Evolutionary conservation across 2,888 invertebrate species (phyloP).

Genomic region (Dasysyrphus albostriatus): DNA sequence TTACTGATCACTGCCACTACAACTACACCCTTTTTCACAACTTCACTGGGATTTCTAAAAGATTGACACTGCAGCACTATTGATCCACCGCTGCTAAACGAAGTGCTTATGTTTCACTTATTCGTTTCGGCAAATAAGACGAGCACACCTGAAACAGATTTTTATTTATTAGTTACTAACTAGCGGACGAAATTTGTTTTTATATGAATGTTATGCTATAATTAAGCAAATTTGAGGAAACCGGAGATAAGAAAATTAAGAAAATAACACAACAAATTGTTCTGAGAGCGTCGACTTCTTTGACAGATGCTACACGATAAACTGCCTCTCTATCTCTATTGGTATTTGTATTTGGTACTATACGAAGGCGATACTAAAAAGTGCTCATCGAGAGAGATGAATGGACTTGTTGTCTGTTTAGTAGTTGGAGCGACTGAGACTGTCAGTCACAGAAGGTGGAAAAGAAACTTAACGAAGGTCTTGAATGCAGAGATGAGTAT

Average conservation of each 20-base stretch:
- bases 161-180: neutral
- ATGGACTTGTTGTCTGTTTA: constrained; percentile 53
- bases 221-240: constrained; percentile 14
- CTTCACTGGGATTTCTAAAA: constrained; percentile 12
- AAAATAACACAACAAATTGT: constrained; percentile 66
- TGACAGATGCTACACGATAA: constrained; percentile 67
- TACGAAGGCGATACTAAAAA: neutral
- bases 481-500: too few relatives aligned
- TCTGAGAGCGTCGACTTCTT: constrained; percentile 53
- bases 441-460: neutral
- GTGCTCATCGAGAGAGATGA: constrained; percentile 48
- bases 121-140: neutral
- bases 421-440: constrained; percentile 3
- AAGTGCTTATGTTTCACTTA: constrained; percentile 10
- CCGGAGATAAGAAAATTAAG: constrained; percentile 41
- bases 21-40: constrained; percentile 53
- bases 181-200: constrained; percentile 16
- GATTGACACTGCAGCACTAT: constrained; percentile 47
- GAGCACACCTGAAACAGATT: constrained; percentile 22
- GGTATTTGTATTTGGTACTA: constrained; percentile 10
- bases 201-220: neutral
- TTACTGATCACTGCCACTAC: constrained; percentile 12
- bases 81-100: constrained; percentile 40
- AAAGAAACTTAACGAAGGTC: constrained; percentile 60
- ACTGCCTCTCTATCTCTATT: constrained; percentile 52